phyloP scores from a whole-genome alignment of 2,888 invertebrate genomes.

The Polymixis lichenea region DNA sequence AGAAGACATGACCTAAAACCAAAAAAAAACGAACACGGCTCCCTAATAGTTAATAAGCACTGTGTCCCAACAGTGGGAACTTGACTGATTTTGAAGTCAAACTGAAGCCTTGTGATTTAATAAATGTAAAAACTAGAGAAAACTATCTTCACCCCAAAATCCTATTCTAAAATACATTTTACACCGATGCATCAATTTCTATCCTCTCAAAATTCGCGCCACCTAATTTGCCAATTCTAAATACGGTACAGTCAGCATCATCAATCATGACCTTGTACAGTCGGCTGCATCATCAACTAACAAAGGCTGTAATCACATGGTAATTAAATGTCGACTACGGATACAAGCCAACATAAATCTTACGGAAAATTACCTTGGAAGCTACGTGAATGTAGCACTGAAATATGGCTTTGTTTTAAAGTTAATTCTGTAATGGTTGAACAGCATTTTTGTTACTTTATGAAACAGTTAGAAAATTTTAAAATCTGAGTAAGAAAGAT shows the following conservation, averaged over 20 bases:
- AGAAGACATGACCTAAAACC: too few relatives aligned
- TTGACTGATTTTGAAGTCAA: too few relatives aligned
- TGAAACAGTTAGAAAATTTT: neutral
- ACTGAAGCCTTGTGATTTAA: too few relatives aligned
- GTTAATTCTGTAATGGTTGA: slow-evolving; percentile 35
- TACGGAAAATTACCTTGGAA: slow-evolving; percentile 53
- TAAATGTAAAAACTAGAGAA: neutral
- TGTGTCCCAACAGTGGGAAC: too few relatives aligned
- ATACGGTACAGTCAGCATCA: slow-evolving; percentile 58
- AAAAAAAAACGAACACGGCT: too few relatives aligned
- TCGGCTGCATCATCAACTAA: slow-evolving; percentile 74
- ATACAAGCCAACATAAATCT: slow-evolving; percentile 70
- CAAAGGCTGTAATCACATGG: slow-evolving; percentile 75
- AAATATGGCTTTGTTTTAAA: slow-evolving; percentile 55
- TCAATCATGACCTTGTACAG: slow-evolving; percentile 73
- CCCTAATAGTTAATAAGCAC: too few relatives aligned
- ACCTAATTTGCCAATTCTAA: slow-evolving; percentile 35
- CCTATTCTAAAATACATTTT: neutral
- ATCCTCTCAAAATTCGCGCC: slow-evolving; percentile 1
- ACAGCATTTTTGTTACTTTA: slow-evolving; percentile 18
- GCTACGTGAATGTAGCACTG: slow-evolving; percentile 33
- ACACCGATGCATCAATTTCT: neutral
- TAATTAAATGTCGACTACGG: slow-evolving; percentile 79
- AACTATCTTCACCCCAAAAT: neutral
- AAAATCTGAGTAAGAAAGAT: neutral